Conservation (phyloP, 2,113 vertebrate species). For the Solenodon paradoxus region DNA sequence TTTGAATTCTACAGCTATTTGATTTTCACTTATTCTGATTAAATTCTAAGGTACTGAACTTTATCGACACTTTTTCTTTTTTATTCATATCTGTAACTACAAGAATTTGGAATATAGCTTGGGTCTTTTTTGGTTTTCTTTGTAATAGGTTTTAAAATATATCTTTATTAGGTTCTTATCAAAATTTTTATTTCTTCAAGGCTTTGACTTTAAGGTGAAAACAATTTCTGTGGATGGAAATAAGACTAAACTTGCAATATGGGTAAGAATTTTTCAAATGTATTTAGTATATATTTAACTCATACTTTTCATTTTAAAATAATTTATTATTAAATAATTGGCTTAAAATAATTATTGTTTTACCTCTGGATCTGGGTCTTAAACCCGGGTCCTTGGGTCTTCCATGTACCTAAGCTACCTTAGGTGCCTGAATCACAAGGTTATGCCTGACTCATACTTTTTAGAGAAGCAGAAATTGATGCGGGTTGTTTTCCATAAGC, state of each 20-base stretch:
- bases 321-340: no score
- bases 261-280: conserved; percentile 87
- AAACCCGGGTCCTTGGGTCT: no score
- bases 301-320: no score
- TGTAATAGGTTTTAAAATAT: conserved; percentile 42
- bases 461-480: conserved; percentile 24
- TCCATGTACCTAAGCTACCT: no score
- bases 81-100: neutral
- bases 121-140: conserved; percentile 31
- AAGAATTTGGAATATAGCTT: neutral
- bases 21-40: conserved; percentile 7
- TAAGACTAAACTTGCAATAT: conserved; percentile 96
- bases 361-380: no score
- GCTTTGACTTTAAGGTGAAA: conserved; percentile 99
- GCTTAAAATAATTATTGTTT: no score
- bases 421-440: no score
- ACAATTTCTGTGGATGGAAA: conserved; percentile 96
- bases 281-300: conserved; percentile 13
- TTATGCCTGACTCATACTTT: neutral
- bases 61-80: neutral
- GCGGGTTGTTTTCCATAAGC: no score
- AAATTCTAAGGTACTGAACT: neutral
- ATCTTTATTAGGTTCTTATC: conserved; percentile 43
- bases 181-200: conserved; percentile 79
- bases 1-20: conserved; percentile 17